phyloP scores from a whole-genome alignment of 2,113 vertebrate genomes.

The Eulemur macaco region DNA sequence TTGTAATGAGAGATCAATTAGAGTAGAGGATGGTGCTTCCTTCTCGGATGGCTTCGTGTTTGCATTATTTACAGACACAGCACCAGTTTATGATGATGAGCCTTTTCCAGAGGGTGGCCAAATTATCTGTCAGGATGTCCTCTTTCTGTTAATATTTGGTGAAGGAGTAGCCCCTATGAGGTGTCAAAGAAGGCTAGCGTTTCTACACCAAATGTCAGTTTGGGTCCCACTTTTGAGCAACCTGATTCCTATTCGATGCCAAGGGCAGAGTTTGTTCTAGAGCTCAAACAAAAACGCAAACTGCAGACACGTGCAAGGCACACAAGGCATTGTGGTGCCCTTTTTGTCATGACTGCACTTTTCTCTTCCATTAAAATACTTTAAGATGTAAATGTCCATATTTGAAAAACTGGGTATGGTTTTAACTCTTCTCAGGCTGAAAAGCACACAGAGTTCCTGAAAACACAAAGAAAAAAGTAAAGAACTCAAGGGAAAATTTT shows the following conservation, averaged over 20 bases:
- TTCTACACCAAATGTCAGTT: not conserved
- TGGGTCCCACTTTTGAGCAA: not conserved
- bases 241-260: not conserved
- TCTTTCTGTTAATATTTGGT: not conserved
- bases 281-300: not conserved
- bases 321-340: not conserved
- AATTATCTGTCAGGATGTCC: not conserved
- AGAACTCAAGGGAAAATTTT: not conserved
- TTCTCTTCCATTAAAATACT: not conserved
- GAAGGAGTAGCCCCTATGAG: not conserved
- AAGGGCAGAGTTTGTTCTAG: not conserved
- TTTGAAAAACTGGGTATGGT: not conserved
- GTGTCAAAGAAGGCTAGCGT: not conserved
- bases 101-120: not conserved
- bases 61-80: not conserved
- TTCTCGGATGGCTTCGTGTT: not conserved
- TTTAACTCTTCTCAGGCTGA: not conserved
- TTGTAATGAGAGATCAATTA: not conserved
- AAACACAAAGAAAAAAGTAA: not conserved
- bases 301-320: not conserved
- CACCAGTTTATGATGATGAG: not conserved
- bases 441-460: not conserved
- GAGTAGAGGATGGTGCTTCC: fast-evolving
- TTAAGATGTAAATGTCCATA: not conserved
- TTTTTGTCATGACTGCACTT: not conserved